Evolutionary conservation across 64 coral and sea anemone species (phyloP), one percentile per base, ranked within the genome.

Genomic region (Stichodactyla mertensii): DNA sequence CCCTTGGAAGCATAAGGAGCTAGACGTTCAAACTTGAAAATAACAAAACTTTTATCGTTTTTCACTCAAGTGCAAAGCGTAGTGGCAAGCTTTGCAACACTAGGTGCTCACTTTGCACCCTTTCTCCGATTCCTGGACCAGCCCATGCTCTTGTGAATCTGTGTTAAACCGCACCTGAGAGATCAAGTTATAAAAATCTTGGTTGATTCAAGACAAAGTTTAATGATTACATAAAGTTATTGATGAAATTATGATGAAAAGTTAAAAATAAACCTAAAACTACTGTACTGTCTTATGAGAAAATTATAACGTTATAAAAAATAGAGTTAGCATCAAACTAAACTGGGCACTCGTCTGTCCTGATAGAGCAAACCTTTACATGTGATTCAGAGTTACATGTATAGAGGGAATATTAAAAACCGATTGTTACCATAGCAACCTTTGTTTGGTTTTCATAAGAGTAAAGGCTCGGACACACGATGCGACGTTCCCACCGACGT

Each of bases 201-300:
- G 64, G 64, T 69, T 69, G 64, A 69, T 69, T 69, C 19, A 69
- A 69, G 64, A 69, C 6, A 22, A 69, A 69, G n/a, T 69, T 69
- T 69, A 20, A 4, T 69, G 64, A 69, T 69, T 69, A 69, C 4
- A 69, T 22, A 69, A 69, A 69, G 64, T 69, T 69, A 69, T 69
- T 69, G 64, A 22, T 69, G n/a, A 6, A 61, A 61, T 61, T 61
- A 69, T 22, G 4, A 69, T 69, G 64, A 69, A 69, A 69, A 22
- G 64, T 69, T 24, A 22, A 22, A 69, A 69, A 69, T 69, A 22
- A 22, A 19, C 61, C 61, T 19, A 16, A 0, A 15, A 64, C 13
- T 69, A 22, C 64, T 69, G n/a, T 20, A 20, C 19, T 69, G n/a
- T 22, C 64, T 69, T 69, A 24, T 22, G 16, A 23, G 64, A 69